These are phyloP conservation scores for Chrysemys picta DNA, from an alignment of 2,113 vertebrate genomes.

Conservation along the genomic window DNA sequence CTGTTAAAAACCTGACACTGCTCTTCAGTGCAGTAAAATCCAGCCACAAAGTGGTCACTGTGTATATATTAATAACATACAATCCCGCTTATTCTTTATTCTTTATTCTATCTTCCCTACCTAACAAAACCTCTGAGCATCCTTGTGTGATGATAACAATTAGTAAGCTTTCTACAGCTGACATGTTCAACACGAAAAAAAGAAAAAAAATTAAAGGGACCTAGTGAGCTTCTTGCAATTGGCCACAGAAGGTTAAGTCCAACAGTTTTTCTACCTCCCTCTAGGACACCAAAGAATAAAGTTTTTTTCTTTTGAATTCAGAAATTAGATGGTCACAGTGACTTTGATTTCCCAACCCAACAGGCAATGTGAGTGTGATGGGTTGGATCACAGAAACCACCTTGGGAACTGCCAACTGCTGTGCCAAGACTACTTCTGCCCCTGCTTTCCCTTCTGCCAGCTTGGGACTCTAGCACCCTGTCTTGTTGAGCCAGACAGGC, in stretches of 20 bases:
- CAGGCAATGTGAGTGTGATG: not conserved
- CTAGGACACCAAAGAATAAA: not conserved
- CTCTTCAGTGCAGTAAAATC: not conserved
- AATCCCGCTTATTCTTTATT: not conserved
- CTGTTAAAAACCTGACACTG: not conserved
- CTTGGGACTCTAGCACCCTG: too few species aligned
- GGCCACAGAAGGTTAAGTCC: not conserved
- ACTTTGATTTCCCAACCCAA: slow-evolving; percentile 51
- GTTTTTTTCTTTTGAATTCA: not conserved
- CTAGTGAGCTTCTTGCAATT: not conserved
- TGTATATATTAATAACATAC: not conserved
- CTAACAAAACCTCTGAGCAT: not conserved
- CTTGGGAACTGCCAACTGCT: too few species aligned
- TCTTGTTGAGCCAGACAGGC: too few species aligned
- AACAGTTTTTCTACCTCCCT: not conserved
- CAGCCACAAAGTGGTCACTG: not conserved
- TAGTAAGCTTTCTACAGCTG: not conserved
- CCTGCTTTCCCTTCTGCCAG: too few species aligned
- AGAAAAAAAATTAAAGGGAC: not conserved
- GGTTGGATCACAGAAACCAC: too few species aligned
- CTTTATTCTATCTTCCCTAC: not conserved
- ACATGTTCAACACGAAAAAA: not conserved
- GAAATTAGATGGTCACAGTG: slow-evolving; percentile 32
- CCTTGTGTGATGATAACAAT: not conserved
- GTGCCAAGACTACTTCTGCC: too few species aligned